A percentile compares a stretch with the other conserved stretches of the same genome.
Evolutionary conservation across 2,888 invertebrate species (phyloP).

Genomic region (Chloroclysta siterata): DNA sequence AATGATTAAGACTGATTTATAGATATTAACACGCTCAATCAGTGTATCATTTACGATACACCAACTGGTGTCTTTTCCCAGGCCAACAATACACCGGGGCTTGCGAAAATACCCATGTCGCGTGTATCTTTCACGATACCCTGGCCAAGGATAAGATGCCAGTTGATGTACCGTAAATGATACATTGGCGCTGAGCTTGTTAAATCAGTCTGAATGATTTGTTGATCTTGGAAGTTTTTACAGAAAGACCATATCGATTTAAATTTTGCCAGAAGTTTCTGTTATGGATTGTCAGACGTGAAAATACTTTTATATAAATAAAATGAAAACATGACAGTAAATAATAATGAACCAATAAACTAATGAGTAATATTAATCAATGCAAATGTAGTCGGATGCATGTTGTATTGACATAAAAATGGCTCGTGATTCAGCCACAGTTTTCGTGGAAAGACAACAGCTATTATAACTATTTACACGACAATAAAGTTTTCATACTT

Average conservation of each 20-base stretch:
- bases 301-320: not conserved
- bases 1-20: not conserved
- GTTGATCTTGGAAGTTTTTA: too few relatives aligned
- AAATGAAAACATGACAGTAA: not conserved
- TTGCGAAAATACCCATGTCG: too few relatives aligned
- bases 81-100: too few relatives aligned
- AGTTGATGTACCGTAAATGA: too few relatives aligned
- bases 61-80: too few relatives aligned
- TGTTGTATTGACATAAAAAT: conserved; percentile 23
- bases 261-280: not conserved
- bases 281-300: not conserved
- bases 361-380: conserved; percentile 4
- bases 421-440: conserved; percentile 29
- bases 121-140: too few relatives aligned
- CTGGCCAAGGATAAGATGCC: too few relatives aligned
- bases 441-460: conserved; percentile 26
- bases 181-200: too few relatives aligned
- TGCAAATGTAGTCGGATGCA: conserved; percentile 7
- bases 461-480: conserved; percentile 4
- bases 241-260: not conserved
- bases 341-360: conserved; percentile 3
- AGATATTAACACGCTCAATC: too few relatives aligned
- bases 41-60: too few relatives aligned
- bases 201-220: too few relatives aligned
- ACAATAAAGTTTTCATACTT: not conserved